Evolutionary conservation across 2,888 invertebrate genomes (phyloP).

Genomic region (Ectobius pallidus): DNA sequence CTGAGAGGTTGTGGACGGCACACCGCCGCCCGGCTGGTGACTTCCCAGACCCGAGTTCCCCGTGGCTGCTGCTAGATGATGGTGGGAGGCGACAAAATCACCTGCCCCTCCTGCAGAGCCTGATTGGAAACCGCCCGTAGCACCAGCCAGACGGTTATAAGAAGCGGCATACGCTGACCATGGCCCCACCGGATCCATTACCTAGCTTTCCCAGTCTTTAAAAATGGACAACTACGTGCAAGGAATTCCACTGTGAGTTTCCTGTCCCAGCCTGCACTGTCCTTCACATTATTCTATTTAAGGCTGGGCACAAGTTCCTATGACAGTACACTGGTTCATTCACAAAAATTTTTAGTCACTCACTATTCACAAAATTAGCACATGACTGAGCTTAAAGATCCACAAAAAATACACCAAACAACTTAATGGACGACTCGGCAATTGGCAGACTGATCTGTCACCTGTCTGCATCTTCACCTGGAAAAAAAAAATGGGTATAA

Average conservation of each 20-base stretch:
- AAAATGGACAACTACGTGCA: slow-evolving; percentile 26
- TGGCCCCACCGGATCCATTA: slow-evolving; percentile 90
- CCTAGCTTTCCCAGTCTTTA: slow-evolving; percentile 48
- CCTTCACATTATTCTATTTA: slow-evolving; percentile 25
- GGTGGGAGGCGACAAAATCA: slow-evolving; percentile 39
- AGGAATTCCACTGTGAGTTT: slow-evolving; percentile 22
- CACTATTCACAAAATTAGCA: neutral
- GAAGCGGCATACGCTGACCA: slow-evolving; percentile 76
- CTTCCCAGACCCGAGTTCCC: slow-evolving; percentile 38
- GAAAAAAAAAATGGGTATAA: neutral
- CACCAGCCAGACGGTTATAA: slow-evolving; percentile 79
- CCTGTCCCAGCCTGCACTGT: slow-evolving; percentile 7
- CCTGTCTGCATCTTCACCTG: slow-evolving; percentile 23
- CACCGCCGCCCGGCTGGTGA: slow-evolving; percentile 38
- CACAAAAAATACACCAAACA: neutral
- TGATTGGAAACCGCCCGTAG: slow-evolving; percentile 64
- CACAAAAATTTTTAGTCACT: slow-evolving; percentile 16
- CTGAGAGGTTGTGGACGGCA: slow-evolving; percentile 66
- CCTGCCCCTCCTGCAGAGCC: slow-evolving; percentile 59
- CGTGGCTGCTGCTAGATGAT: slow-evolving; percentile 38
- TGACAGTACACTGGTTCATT: slow-evolving; percentile 11
- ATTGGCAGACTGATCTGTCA: neutral
- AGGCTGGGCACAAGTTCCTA: neutral
- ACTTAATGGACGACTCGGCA: neutral
- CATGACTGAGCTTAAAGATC: neutral